Percentiles rank a stretch among this genome's conserved stretches.
These are phyloP conservation scores for Drosophila lacertosa DNA, from an alignment of 1,140 invertebrate genomes.

Conservation along the genomic window DNA sequence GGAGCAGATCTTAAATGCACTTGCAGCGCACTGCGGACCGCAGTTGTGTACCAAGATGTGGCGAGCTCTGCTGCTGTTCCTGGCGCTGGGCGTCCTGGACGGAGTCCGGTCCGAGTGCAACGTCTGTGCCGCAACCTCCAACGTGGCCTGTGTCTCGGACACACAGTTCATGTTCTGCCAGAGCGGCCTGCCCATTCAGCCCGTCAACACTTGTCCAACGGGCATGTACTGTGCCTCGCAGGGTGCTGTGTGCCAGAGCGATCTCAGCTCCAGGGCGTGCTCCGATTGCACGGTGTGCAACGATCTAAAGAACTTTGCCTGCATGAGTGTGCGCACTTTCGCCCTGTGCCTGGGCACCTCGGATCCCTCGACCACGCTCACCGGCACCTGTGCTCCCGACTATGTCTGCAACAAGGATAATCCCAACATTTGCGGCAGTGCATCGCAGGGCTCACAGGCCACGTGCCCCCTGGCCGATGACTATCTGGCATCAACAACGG, in stretches of 20 bases:
- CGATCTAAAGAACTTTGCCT: slow-evolving; percentile 12
- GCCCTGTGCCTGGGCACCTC: slow-evolving; percentile 38
- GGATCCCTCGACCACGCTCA: slow-evolving; percentile 20
- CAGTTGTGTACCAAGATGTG: slow-evolving; percentile 23
- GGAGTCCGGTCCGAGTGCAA: slow-evolving; percentile 29
- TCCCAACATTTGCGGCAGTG: slow-evolving; percentile 30
- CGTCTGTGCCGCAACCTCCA: slow-evolving; percentile 4
- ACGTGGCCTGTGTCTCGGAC: slow-evolving; percentile 25
- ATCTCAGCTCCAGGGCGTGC: not conserved
- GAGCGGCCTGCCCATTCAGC: not conserved
- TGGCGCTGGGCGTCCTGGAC: slow-evolving; percentile 15
- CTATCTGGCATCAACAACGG: not conserved
- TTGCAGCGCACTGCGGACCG: not conserved
- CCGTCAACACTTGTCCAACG: slow-evolving; percentile 8
- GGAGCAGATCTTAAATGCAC: slow-evolving; percentile 5
- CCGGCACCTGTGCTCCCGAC: slow-evolving; percentile 32
- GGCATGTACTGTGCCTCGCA: not conserved
- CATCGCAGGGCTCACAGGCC: slow-evolving; percentile 3
- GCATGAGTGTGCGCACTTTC: slow-evolving; percentile 34
- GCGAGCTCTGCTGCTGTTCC: not conserved
- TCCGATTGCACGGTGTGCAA: slow-evolving; percentile 12
- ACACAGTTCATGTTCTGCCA: slow-evolving; percentile 33
- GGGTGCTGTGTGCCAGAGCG: not conserved
- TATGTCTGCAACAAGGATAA: slow-evolving; percentile 35
- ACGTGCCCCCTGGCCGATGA: slow-evolving; percentile 18